Evolutionary conservation across 2,888 invertebrate genomes (phyloP).

Genomic region (Epinotia ramella): DNA sequence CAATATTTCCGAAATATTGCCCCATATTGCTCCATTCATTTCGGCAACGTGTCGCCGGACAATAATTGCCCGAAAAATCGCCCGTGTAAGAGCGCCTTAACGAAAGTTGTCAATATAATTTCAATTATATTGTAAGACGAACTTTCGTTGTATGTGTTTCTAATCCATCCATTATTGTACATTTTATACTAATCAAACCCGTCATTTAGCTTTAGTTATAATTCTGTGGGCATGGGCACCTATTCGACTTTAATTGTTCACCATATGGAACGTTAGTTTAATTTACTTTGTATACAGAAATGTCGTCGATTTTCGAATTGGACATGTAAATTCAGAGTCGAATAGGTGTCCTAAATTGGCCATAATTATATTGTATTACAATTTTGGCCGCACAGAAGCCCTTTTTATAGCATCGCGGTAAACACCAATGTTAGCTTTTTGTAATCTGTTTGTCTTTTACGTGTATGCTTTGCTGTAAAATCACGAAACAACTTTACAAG

Average conservation of each 20-base stretch:
- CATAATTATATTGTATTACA: background rate
- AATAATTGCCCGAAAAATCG: too few species aligned
- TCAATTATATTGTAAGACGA: background rate
- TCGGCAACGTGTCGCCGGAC: too few species aligned
- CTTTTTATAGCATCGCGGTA: slow-evolving; percentile 47
- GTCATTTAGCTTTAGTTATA: slow-evolving; percentile 55
- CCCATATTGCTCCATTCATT: too few species aligned
- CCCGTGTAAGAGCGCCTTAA: too few species aligned
- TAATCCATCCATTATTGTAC: slow-evolving; percentile 59
- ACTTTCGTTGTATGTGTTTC: background rate
- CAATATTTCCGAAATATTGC: too few species aligned
- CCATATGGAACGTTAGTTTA: background rate
- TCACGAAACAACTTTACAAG: slow-evolving; percentile 32
- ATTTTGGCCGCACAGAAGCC: slow-evolving; percentile 2
- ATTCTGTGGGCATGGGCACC: background rate
- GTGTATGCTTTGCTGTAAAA: slow-evolving; percentile 16
- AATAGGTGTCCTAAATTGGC: background rate
- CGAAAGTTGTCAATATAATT: too few species aligned
- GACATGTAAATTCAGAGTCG: background rate
- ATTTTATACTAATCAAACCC: slow-evolving; percentile 59
- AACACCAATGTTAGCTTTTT: slow-evolving; percentile 68
- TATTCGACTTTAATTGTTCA: background rate
- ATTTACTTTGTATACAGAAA: background rate
- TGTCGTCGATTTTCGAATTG: background rate
- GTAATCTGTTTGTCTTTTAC: slow-evolving; percentile 27